Conservation (phyloP, 2,113 vertebrate species). For the Peromyscus maniculatus region DNA sequence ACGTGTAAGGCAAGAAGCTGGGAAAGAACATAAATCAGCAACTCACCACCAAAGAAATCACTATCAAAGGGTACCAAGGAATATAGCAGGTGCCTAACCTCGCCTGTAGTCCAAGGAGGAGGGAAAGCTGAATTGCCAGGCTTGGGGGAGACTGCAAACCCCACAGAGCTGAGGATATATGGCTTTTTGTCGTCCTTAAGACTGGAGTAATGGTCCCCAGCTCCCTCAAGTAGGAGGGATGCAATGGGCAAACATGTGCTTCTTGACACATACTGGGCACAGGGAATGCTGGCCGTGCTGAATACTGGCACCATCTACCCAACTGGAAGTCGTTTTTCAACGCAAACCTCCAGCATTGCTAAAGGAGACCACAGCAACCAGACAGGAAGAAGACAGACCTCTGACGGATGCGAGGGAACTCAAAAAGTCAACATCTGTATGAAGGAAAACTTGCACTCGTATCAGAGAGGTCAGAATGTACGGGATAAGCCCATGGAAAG, state of each 20-base stretch:
- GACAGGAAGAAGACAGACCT: background rate
- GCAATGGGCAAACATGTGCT: background rate
- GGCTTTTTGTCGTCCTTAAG: background rate
- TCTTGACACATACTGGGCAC: background rate
- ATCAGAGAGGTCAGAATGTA: background rate
- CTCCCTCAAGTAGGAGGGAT: background rate
- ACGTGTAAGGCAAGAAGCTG: too few species aligned
- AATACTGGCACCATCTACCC: background rate
- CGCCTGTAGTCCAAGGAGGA: background rate
- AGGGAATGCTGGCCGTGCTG: background rate
- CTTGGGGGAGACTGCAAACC: background rate
- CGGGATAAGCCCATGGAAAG: background rate
- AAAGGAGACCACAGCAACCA: background rate
- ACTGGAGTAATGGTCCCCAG: background rate
- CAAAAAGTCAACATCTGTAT: too few species aligned
- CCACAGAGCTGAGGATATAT: background rate
- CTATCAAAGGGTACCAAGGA: background rate
- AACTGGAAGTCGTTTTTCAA: background rate
- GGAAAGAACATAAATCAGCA: background rate
- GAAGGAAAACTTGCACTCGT: background rate
- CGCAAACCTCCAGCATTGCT: too few species aligned
- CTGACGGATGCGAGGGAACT: background rate
- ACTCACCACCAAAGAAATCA: background rate
- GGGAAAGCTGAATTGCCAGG: rapidly evolving
- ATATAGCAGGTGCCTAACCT: background rate